Evolutionary conservation across 2,113 vertebrate genomes (phyloP), one percentile per base, ranked within the genome.

Genomic region (Thalassoma bifasciatum): DNA sequence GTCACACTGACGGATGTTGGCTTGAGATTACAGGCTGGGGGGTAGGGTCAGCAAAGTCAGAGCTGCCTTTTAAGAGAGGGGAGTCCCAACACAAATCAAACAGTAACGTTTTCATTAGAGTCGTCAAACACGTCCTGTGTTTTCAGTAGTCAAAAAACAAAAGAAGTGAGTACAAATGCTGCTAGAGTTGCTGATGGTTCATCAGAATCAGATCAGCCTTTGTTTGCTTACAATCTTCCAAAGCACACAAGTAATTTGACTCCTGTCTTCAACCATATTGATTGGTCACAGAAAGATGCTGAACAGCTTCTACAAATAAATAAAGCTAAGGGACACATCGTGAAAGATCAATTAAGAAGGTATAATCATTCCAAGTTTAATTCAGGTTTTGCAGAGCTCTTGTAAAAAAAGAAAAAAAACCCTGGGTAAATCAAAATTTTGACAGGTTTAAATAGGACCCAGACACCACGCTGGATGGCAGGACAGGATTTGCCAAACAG

Each of bases 1-100:
- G 84, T 92, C 86, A 75, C 9, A 30, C 56, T 72, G 74, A 82
- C 59, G 70, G 76, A 84, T 83, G 84, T 77, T 70, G 52, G 70
- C 36, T 80, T 73, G 77, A 83, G 71, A 89, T 90, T 86, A 81
- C 65, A 69, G 59, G 71, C 76, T 77, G 34, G 65, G 62, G 67
- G 63, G 47, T 42, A 10, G 72, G 65, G 77, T 82, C 82, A 81
- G 53, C 54, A 13, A 2, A 60, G 70, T 73, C 40, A 51, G n/a
- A 12, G 11, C 44, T 38, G n/a, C 22, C 78, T 84, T 79, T 86
- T 58, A 85, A 82, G 61, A 74, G 56, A 77, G 66, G 37, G 64
- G 73, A 63, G 36, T 17, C 47, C 38, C 21, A 64, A 38, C 62
- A 71, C 57, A 76, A 76, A 86, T 82, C 54, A 75, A 58, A 72